Evolutionary conservation across 2,888 invertebrate genomes (phyloP).

Genomic region (Reticulitermes lucifugus): DNA sequence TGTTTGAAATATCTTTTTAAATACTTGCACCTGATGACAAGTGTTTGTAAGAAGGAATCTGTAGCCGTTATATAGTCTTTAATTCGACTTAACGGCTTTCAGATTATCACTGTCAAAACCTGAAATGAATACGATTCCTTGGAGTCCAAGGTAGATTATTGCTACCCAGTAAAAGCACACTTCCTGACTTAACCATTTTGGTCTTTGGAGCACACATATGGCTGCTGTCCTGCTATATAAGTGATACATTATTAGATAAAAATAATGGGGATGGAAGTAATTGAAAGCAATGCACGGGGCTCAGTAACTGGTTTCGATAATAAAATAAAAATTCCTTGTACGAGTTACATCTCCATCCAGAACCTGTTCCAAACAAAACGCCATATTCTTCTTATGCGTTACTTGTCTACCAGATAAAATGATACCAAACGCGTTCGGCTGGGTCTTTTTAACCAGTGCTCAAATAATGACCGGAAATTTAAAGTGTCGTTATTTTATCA

Average conservation of each 20-base stretch:
- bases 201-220: neutral
- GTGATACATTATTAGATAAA: neutral
- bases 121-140: neutral
- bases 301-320: conserved; percentile 1
- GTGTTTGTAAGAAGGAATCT: no score
- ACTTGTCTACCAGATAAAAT: no score
- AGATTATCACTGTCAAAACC: neutral
- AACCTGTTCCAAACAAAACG: neutral
- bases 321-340: neutral
- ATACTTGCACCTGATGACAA: no score
- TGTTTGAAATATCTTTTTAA: no score
- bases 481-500: no score
- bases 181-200: neutral
- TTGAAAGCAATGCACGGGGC: neutral
- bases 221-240: neutral
- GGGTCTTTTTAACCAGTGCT: no score
- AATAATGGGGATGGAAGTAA: neutral
- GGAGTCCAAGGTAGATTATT: neutral
- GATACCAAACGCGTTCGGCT: no score
- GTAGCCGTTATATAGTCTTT: no score
- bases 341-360: neutral
- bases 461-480: no score
- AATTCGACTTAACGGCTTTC: no score
- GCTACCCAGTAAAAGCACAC: no score
- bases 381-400: neutral